A percentile compares a stretch with the other conserved stretches of the same genome.
phyloP scores from a whole-genome alignment of 2,888 invertebrate genomes.

The Aphelenchoides bicaudatus region DNA sequence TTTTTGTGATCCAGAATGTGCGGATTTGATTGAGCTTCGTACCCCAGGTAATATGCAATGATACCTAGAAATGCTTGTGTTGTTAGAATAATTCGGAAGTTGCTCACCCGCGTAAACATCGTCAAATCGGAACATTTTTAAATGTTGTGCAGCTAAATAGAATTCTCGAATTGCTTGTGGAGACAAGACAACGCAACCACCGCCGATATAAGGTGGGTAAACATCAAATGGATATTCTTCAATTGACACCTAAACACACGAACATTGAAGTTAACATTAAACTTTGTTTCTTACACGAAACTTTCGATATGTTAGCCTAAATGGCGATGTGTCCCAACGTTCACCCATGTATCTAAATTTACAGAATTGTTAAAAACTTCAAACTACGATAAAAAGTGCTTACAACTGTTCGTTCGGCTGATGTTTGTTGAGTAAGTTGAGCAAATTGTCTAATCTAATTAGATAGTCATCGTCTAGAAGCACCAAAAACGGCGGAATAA shows the following conservation, averaged over 20 bases:
- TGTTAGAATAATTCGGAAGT: neutral
- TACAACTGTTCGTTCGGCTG: constrained; percentile 36
- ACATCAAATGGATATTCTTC: constrained; percentile 49
- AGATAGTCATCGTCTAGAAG: constrained; percentile 58
- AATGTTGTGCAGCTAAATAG: constrained; percentile 35
- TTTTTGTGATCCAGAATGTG: constrained; percentile 26
- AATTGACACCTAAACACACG: constrained; percentile 41
- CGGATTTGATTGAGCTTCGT: constrained; percentile 23
- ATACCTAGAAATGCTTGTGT: constrained; percentile 22
- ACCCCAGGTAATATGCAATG: constrained; percentile 30
- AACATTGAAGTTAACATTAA: constrained; percentile 10
- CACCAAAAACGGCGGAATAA: constrained; percentile 40
- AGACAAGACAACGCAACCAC: constrained; percentile 50
- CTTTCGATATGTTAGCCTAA: constrained; percentile 46
- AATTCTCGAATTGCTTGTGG: constrained; percentile 38
- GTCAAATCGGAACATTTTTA: constrained; percentile 46
- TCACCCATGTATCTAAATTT: constrained; percentile 55
- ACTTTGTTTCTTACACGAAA: constrained; percentile 35
- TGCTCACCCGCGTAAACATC: constrained; percentile 51
- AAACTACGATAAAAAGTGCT: neutral
- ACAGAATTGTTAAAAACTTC: no score
- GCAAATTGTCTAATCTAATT: constrained; percentile 40
- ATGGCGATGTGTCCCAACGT: constrained; percentile 50
- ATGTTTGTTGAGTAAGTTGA: constrained; percentile 29
- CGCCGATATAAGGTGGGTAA: constrained; percentile 58